phyloP scores from a whole-genome alignment of 2,113 vertebrate genomes.

The Osmerus mordax region DNA sequence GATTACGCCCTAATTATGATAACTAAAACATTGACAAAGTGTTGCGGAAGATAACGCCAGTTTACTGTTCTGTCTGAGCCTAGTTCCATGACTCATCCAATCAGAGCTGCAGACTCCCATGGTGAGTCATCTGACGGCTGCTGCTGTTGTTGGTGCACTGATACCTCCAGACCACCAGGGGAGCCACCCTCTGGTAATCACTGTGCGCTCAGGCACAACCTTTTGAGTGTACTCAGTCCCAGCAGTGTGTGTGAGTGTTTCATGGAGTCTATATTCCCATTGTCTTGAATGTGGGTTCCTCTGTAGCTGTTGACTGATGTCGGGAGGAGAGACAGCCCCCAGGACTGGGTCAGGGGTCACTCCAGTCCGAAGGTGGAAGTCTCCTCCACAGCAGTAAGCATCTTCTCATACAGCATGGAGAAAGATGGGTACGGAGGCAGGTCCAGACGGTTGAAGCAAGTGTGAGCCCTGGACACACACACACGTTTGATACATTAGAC shows the following conservation, averaged over 20 bases:
- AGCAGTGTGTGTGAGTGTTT: not conserved
- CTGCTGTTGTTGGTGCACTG: too few relatives aligned
- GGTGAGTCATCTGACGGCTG: too few relatives aligned
- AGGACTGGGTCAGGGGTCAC: constrained; percentile 51
- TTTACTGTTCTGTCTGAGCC: too few relatives aligned
- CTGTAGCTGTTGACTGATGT: not conserved
- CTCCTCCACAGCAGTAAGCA: constrained; percentile 93
- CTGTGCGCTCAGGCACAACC: too few relatives aligned
- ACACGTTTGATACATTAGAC: not conserved
- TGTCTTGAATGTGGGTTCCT: not conserved
- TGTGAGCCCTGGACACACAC: constrained; percentile 81
- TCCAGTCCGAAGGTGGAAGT: constrained; percentile 94
- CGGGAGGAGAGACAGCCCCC: not conserved
- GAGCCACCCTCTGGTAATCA: too few relatives aligned
- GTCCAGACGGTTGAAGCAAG: constrained; percentile 93
- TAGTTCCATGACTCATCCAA: too few relatives aligned
- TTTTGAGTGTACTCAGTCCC: too few relatives aligned
- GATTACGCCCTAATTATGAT: too few relatives aligned
- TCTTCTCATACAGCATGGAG: constrained; percentile 91
- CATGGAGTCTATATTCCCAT: not conserved
- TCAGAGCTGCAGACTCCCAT: too few relatives aligned
- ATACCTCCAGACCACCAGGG: too few relatives aligned
- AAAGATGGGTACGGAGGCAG: constrained; percentile 92
- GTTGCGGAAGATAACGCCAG: too few relatives aligned
- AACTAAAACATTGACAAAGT: too few relatives aligned